Evolutionary conservation across 1,140 invertebrate genomes (phyloP), one percentile per base, ranked within the genome.

Genomic region (Teleopsis dalmanni): DNA sequence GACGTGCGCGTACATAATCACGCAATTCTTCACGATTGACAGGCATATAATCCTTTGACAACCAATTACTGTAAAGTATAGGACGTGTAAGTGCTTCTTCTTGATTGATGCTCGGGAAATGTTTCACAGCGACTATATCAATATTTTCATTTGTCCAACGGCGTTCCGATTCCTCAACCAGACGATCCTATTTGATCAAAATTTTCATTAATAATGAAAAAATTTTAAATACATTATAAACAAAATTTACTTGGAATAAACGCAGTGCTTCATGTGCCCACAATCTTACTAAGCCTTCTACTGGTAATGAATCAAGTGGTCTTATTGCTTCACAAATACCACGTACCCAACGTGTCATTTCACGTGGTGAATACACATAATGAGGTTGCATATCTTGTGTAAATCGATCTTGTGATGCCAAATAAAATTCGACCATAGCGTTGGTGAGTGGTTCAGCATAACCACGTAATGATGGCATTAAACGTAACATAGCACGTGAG

Each of bases 361-460:
- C 97, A 72, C 97, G 81, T n/a, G 97, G 97, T 51, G 94, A 98
- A 75, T 99, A 99, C 1, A 99, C 93, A 70, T 99, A 99, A 73
- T 99, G 97, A 1, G 97, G 97, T 72, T 99, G 97, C 92, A 99
- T 98, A 71, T 99, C 97, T 75, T 98, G 95, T 1, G 96, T 99
- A 70, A 99, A 99, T 42, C 85, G 78, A 71, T 98, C 95, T 78
- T 99, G 96, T 10, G 95, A 98, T 9, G 85, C 81, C 2, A 98
- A 75, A 74, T 98, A 99, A 63, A 99, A 95, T 64, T 98, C 94
- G 0, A 99, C 96, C 97, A 99, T 99, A 3, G 96, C 95, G 65
- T 91, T 92, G 1, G 97, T 99, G 13, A 99, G 75, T 2, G 95
- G 89, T 64, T 98, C 96, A 3, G 96, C 91, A 69, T 93, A 97